Conservation (phyloP, 2,113 vertebrate species). For the Pelecanoides urinatrix region DNA sequence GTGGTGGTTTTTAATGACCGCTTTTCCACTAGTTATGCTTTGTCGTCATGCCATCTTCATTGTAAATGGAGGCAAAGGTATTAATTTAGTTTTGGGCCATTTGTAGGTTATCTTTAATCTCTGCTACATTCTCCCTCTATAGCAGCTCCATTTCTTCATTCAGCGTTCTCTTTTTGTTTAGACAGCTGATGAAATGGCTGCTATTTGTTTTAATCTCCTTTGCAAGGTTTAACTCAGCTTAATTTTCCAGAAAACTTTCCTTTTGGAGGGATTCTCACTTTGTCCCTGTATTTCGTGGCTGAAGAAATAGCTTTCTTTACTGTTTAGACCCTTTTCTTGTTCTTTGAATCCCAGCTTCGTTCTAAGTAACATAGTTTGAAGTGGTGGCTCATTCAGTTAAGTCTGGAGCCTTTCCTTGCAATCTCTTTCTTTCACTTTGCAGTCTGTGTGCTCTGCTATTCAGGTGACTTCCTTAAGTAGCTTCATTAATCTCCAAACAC, state of each 20-base stretch:
- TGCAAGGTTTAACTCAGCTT: not conserved
- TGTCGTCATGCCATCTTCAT: not conserved
- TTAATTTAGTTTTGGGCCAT: not conserved
- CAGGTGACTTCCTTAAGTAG: conserved; percentile 15
- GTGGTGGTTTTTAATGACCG: not conserved
- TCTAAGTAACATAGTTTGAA: not conserved
- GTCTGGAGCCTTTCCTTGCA: not conserved
- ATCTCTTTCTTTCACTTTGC: not conserved
- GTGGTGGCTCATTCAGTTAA: not conserved
- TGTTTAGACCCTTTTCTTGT: not conserved
- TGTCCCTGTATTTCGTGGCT: not conserved
- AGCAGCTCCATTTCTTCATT: not conserved
- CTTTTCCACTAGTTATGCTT: conserved; percentile 13
- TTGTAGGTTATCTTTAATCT: not conserved
- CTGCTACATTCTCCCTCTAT: not conserved
- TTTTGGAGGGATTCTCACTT: not conserved
- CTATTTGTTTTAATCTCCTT: conserved; percentile 27
- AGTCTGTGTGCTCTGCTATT: not conserved
- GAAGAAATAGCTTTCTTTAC: not conserved
- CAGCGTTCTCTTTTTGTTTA: not conserved
- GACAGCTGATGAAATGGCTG: not conserved
- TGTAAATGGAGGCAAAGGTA: not conserved
- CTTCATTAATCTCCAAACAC: conserved; percentile 8
- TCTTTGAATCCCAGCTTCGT: not conserved
- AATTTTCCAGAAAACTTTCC: conserved; percentile 26